Conservation (phyloP, 2,113 vertebrate species). For the Trinectes maculatus region DNA sequence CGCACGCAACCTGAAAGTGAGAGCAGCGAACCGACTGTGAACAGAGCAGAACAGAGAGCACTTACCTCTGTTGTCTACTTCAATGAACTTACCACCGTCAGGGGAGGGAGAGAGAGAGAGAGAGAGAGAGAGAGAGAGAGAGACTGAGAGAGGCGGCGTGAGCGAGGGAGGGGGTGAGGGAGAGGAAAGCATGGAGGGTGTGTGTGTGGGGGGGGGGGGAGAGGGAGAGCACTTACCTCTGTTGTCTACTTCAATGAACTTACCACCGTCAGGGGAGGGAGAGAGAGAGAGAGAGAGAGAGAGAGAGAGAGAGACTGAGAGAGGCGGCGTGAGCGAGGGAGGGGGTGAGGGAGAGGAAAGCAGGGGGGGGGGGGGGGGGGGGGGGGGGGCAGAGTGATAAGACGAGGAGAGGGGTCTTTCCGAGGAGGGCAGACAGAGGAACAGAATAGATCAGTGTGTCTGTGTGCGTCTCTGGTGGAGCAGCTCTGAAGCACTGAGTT, state of each 20-base stretch:
- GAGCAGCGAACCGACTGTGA: neutral
- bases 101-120: neutral
- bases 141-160: neutral
- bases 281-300: neutral
- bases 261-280: slow-evolving; percentile 29
- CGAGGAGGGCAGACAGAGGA: slow-evolving; percentile 16
- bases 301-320: no score
- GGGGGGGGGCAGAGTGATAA: slow-evolving; percentile 28
- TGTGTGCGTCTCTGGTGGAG: slow-evolving; percentile 14
- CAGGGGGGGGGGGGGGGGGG: neutral
- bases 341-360: neutral
- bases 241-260: slow-evolving; percentile 61
- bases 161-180: neutral
- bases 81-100: slow-evolving; percentile 56
- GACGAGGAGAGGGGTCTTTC: slow-evolving; percentile 34
- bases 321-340: neutral
- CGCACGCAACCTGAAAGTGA: slow-evolving; percentile 3
- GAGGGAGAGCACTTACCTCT: slow-evolving; percentile 69
- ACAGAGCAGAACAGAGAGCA: slow-evolving; percentile 34
- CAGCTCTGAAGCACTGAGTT: slow-evolving; percentile 36
- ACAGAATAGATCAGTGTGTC: slow-evolving; percentile 36
- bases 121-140: no score
- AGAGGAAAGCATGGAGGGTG: neutral
- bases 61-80: slow-evolving; percentile 72
- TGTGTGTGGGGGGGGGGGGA: neutral